phyloP scores from a whole-genome alignment of 2,797 vertebrate species.

The Odontamblyopus rebecca region DNA sequence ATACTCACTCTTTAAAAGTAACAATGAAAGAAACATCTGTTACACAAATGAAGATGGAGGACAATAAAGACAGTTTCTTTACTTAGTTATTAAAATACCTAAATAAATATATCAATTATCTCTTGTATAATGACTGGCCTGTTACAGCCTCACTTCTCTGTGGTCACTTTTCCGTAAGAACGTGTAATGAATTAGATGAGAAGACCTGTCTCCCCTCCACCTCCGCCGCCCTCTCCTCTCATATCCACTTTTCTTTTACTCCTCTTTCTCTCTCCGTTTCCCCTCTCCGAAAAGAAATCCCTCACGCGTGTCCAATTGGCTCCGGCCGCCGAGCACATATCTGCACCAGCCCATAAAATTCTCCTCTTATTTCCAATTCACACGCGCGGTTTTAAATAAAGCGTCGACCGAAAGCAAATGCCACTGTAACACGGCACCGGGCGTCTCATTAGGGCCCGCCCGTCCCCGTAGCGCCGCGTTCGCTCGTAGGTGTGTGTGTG shows the following conservation, averaged over 20 bases:
- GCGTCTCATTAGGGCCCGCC: conserved; percentile 79
- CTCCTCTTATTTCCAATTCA: conserved; percentile 24
- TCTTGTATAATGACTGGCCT: conserved; percentile 34
- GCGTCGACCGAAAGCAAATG: conserved; percentile 59
- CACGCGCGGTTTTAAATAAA: conserved; percentile 55
- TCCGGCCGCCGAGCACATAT: conserved; percentile 53
- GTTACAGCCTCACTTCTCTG: neutral
- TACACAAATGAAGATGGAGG: no score
- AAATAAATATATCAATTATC: conserved; percentile 38
- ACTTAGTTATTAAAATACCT: neutral
- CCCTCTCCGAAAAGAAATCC: conserved; percentile 53
- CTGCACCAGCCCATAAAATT: conserved; percentile 64
- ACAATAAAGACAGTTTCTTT: no score
- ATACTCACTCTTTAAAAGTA: no score
- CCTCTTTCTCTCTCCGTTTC: conserved; percentile 34
- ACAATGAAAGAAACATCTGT: no score
- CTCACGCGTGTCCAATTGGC: conserved; percentile 75
- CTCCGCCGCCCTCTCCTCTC: conserved; percentile 28
- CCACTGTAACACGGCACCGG: conserved; percentile 60
- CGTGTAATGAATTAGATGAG: conserved; percentile 54
- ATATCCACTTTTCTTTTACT: conserved; percentile 30
- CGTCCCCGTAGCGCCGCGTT: conserved; percentile 29
- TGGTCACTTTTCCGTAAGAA: conserved; percentile 35
- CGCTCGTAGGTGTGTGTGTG: conserved; percentile 2
- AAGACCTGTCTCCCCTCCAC: conserved; percentile 17